These are phyloP conservation scores for Drosophila varians DNA, from an alignment of 1,140 invertebrate species.

Conservation along the genomic window DNA sequence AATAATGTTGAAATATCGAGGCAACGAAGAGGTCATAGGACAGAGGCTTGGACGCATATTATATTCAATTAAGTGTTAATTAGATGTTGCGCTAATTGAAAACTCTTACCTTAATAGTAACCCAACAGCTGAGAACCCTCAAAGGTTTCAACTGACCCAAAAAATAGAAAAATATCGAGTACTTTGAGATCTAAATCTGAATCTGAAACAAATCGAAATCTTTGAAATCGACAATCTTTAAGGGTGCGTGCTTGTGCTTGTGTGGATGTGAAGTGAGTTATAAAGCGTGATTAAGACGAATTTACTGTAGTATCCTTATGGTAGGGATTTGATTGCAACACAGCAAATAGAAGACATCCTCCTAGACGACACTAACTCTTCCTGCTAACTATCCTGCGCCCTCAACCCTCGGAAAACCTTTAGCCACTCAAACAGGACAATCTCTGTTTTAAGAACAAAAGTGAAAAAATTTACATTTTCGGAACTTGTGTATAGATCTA, in stretches of 20 bases:
- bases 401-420: slow-evolving; percentile 16
- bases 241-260: slow-evolving; percentile 40
- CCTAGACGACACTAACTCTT: slow-evolving; percentile 1
- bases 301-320: slow-evolving; percentile 74
- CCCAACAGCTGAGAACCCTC: slow-evolving; percentile 40
- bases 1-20: slow-evolving; percentile 56
- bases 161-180: slow-evolving; percentile 5
- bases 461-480: slow-evolving; percentile 40
- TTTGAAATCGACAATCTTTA: slow-evolving; percentile 70
- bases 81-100: slow-evolving; percentile 51
- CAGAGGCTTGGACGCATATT: slow-evolving; percentile 15
- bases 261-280: slow-evolving; percentile 18
- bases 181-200: slow-evolving; percentile 11
- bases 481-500: slow-evolving; percentile 50
- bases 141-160: slow-evolving; percentile 64
- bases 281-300: slow-evolving; percentile 79
- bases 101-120: slow-evolving; percentile 1
- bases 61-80: slow-evolving; percentile 47
- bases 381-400: neutral
- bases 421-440: slow-evolving; percentile 65
- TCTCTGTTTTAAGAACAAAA: slow-evolving; percentile 62
- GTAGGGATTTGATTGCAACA: slow-evolving; percentile 42
- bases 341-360: slow-evolving; percentile 24
- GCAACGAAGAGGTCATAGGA: slow-evolving; percentile 66
- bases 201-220: slow-evolving; percentile 27